These are phyloP conservation scores for Clarias laeviceps DNA, from an alignment of 2,797 vertebrate genomes.

Conservation along the genomic window DNA sequence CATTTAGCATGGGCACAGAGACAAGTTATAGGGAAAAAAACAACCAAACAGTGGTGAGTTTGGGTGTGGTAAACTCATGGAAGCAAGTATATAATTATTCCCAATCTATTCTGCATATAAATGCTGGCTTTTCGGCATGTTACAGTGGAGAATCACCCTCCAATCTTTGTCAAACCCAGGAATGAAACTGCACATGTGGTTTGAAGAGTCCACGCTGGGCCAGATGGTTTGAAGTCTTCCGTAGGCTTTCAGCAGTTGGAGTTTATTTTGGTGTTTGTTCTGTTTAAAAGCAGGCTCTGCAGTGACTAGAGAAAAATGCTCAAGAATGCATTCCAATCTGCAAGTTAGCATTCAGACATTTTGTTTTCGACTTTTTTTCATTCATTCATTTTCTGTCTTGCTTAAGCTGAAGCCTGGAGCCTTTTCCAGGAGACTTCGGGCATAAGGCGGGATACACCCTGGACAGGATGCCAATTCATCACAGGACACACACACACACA, in stretches of 20 bases:
- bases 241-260: constrained; percentile 14
- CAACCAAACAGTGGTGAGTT: constrained; percentile 16
- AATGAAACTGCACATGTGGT: constrained; percentile 58
- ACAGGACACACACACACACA: too few relatives aligned
- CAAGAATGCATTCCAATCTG: constrained; percentile 5
- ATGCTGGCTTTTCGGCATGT: constrained; percentile 53
- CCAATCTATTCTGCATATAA: constrained; percentile 58
- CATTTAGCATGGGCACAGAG: not conserved
- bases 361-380: too few relatives aligned
- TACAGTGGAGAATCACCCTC: constrained; percentile 20
- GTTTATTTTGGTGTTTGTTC: constrained; percentile 63
- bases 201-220: constrained; percentile 44
- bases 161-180: constrained; percentile 44
- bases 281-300: constrained; percentile 64
- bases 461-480: too few relatives aligned
- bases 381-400: too few relatives aligned
- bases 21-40: not conserved
- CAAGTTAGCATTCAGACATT: not conserved
- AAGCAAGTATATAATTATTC: constrained; percentile 63
- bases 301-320: constrained; percentile 22
- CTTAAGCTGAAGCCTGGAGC: too few relatives aligned
- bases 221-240: constrained; percentile 55
- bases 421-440: too few relatives aligned
- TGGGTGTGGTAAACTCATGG: constrained; percentile 57
- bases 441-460: too few relatives aligned